A percentile compares a stretch with the other conserved stretches of the same genome.
Evolutionary conservation across 2,888 invertebrate genomes (phyloP).

Genomic region (Ennomos erosarius): DNA sequence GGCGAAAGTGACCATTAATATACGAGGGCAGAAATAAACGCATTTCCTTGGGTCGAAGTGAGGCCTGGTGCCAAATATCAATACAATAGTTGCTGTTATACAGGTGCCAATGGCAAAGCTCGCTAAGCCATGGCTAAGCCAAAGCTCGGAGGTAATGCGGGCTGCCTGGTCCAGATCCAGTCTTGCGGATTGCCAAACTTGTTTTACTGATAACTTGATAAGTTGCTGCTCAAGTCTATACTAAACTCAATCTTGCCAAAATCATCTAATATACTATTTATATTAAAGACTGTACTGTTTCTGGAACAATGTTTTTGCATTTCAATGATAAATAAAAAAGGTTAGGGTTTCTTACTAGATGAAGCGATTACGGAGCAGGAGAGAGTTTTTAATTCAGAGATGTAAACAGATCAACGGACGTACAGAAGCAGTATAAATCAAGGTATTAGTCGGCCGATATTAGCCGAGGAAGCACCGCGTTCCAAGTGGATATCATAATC

Average conservation of each 20-base stretch:
- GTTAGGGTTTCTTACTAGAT: background rate
- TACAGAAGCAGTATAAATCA: conserved; percentile 63
- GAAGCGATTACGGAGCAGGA: conserved; percentile 7
- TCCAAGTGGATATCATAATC: conserved; percentile 60
- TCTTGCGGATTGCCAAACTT: conserved; percentile 14
- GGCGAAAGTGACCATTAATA: conserved; percentile 42
- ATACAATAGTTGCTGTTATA: conserved; percentile 28
- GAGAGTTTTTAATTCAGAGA: conserved; percentile 38
- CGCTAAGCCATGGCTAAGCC: conserved; percentile 29
- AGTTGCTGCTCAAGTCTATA: conserved; percentile 10
- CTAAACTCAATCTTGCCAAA: no score
- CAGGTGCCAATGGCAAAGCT: conserved; percentile 30
- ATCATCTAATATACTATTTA: no score
- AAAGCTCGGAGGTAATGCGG: conserved; percentile 27
- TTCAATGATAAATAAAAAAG: no score
- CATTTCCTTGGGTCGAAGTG: conserved; percentile 45
- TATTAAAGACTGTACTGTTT: no score
- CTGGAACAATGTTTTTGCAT: no score
- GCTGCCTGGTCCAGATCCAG: conserved; percentile 16
- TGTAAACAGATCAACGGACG: conserved; percentile 54
- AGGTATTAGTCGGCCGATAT: conserved; percentile 61
- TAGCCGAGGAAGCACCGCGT: conserved; percentile 54
- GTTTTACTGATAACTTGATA: conserved; percentile 3
- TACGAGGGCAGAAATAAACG: conserved; percentile 51
- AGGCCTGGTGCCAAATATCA: conserved; percentile 47